Evolutionary conservation across 1,140 invertebrate species (phyloP), one percentile per base, ranked within the genome.

Genomic region (Drosophila malerkotliana): DNA sequence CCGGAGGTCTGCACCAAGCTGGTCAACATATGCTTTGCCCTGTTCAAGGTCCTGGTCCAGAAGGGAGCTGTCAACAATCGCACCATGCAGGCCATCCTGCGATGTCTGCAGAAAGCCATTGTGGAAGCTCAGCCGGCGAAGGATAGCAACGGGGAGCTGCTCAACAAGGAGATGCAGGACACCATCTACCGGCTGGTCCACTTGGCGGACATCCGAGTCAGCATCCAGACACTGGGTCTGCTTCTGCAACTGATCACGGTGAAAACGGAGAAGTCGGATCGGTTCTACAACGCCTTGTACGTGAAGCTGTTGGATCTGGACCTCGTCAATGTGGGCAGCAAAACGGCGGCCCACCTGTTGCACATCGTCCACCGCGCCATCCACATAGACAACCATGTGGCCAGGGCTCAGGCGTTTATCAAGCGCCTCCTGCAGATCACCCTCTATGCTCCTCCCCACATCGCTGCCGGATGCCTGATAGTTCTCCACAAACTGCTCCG

Each of bases 11-110:
- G 98, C 0, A 94, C 94, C 64, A 95, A 94, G 76, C 92, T 99
- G 12, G 96, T 99, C 9, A 93, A 95, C 56, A 95, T 99, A n/a
- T 99, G 99, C 92, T 98, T 99, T 90, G 95, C 96, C 0, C 98
- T 99, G 84, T 99, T 99, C 92, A 99, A 98, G 93, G 96, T 97
- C 49, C 95, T 96, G 45, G 94, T 98, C 12, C 97, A 98, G 91
- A 96, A 95, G 92, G 97, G 97, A 21, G 97, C 98, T 72, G 95
- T 99, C 1, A 96, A 99, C 83, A 97, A 95, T 44, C 95, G 97
- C 83, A 95, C 99, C 92, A 97, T 99, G 96, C 96, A 96, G 64
- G 97, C 96, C 1, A 94, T 99, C 14, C 92, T 92, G 5, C 54
- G 90, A 1, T 92, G 91, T 41, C 55, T 92, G 15, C 90, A 91